A percentile compares a stretch with the other conserved stretches of the same genome.
These are phyloP conservation scores for Crioceris asparagi DNA, from an alignment of 2,888 invertebrate genomes.

Conservation along the genomic window DNA sequence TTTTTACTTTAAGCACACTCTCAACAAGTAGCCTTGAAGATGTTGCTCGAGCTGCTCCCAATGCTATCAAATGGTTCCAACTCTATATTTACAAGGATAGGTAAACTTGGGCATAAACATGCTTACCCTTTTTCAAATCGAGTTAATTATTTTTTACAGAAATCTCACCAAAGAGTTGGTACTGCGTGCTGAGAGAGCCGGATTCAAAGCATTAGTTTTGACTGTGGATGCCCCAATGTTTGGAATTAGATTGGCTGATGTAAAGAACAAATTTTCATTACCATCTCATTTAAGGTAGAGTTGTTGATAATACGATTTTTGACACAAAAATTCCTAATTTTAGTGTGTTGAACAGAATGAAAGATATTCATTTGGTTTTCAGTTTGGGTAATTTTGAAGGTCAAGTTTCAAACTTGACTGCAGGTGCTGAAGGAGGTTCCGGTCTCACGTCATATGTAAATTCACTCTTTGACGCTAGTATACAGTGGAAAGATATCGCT, in stretches of 20 bases:
- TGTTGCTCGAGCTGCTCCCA: conserved; percentile 65
- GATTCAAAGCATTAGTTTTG: conserved; percentile 77
- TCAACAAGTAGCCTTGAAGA: conserved; percentile 83
- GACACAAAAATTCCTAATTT: neutral
- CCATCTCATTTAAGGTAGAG: conserved; percentile 65
- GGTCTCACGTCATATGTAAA: conserved; percentile 70
- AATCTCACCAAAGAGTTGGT: conserved; percentile 62
- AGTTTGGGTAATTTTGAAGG: conserved; percentile 76
- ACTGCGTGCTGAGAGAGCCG: conserved; percentile 65
- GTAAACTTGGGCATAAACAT: conserved; percentile 34
- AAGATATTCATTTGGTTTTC: conserved; percentile 19
- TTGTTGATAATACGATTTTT: neutral
- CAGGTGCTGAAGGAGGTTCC: conserved; percentile 44
- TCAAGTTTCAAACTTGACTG: conserved; percentile 38
- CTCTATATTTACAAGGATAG: conserved; percentile 81
- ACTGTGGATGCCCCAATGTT: conserved; percentile 85
- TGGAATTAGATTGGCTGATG: conserved; percentile 71
- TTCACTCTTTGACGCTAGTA: conserved; percentile 64
- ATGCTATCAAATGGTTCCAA: conserved; percentile 79
- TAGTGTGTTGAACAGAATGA: neutral
- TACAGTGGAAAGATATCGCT: conserved; percentile 78
- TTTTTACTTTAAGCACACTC: conserved; percentile 77
- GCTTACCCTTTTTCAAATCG: neutral
- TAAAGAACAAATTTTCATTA: conserved; percentile 71
- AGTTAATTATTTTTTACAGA: conserved; percentile 35